Evolutionary conservation across 2,797 vertebrate genomes (phyloP).

Genomic region (Cyclopterus lumpus): DNA sequence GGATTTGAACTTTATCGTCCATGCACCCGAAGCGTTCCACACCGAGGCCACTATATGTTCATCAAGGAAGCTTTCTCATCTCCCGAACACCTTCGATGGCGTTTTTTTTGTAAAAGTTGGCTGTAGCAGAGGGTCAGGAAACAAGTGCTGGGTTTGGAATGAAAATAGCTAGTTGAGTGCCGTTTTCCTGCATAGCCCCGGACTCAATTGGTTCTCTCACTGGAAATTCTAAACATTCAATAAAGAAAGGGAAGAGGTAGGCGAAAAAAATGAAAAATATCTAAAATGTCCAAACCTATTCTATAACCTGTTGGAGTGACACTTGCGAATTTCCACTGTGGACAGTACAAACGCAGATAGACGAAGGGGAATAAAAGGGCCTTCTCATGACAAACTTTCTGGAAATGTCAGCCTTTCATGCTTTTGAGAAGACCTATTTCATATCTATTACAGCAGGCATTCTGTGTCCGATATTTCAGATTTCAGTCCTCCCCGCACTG

Average conservation of each 20-base stretch:
- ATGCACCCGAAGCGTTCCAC: constrained; percentile 37
- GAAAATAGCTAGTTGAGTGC: constrained; percentile 63
- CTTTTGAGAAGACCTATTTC: constrained; percentile 89
- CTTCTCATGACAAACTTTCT: constrained; percentile 88
- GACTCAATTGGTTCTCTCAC: constrained; percentile 77
- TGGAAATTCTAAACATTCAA: constrained; percentile 75
- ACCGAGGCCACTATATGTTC: constrained; percentile 27
- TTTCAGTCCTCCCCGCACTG: constrained; percentile 85
- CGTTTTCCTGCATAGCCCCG: constrained; percentile 56
- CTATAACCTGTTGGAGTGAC: constrained; percentile 84
- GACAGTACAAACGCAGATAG: constrained; percentile 87
- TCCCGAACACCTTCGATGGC: constrained; percentile 11
- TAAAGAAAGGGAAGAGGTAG: constrained; percentile 56
- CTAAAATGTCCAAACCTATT: constrained; percentile 81
- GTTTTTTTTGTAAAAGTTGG: constrained; percentile 19
- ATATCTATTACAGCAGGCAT: constrained; percentile 91
- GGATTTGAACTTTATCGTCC: constrained; percentile 62
- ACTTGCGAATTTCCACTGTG: constrained; percentile 85
- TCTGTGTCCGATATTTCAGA: constrained; percentile 88
- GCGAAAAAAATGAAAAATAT: constrained; percentile 48
- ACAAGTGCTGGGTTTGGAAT: constrained; percentile 68
- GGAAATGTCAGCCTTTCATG: constrained; percentile 90
- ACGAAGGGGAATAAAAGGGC: constrained; percentile 85
- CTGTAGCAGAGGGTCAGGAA: constrained; percentile 54
- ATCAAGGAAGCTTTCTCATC: constrained; percentile 39